phyloP scores from a whole-genome alignment of 2,797 vertebrate species.

The Helicolenus hilgendorfi region DNA sequence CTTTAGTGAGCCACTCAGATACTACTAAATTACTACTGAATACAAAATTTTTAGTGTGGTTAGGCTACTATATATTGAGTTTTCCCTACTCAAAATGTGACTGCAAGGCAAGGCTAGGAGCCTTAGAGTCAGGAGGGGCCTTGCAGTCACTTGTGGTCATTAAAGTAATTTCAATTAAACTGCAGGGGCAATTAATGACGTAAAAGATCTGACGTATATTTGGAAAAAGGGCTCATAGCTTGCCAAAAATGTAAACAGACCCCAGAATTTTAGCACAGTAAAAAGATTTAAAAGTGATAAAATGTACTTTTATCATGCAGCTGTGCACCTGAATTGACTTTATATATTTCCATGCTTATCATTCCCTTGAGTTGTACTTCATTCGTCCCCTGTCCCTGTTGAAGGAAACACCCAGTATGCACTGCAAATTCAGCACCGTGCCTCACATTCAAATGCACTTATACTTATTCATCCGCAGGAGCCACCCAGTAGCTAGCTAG shows the following conservation, averaged over 20 bases:
- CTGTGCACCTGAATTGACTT: neutral
- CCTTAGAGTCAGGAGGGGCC: too few relatives aligned
- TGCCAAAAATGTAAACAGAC: neutral
- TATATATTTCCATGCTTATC: neutral
- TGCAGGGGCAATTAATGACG: neutral
- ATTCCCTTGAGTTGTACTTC: neutral
- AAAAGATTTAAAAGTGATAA: neutral
- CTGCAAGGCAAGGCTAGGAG: too few relatives aligned
- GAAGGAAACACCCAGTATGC: neutral
- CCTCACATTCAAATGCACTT: neutral
- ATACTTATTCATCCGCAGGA: neutral
- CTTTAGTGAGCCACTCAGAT: too few relatives aligned
- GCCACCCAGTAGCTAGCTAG: neutral
- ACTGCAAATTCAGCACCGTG: neutral
- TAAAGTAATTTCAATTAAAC: too few relatives aligned
- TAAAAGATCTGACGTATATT: neutral
- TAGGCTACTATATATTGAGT: too few relatives aligned
- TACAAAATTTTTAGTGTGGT: too few relatives aligned
- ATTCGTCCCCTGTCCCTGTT: neutral
- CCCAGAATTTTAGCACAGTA: neutral
- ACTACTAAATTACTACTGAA: too few relatives aligned
- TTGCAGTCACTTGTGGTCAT: too few relatives aligned
- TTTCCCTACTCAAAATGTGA: neutral
- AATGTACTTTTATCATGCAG: neutral
- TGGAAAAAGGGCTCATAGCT: neutral